These are phyloP conservation scores for Scomber japonicus DNA, from an alignment of 2,113 vertebrate genomes.

Conservation along the genomic window DNA sequence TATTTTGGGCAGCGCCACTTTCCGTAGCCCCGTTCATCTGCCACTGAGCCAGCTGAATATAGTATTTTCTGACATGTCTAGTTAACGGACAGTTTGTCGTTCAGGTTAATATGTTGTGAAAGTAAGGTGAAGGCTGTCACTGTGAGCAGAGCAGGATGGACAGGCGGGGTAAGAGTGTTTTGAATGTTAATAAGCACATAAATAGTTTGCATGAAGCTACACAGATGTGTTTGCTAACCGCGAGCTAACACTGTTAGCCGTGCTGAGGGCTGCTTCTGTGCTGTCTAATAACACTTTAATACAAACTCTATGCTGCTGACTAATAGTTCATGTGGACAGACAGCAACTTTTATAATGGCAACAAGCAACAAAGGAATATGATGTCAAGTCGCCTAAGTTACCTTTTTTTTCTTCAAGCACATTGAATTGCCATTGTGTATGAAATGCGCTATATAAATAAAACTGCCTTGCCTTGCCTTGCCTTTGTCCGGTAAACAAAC, in stretches of 20 bases:
- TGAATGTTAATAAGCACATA: background rate
- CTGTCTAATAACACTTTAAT: too few species aligned
- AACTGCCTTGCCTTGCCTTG: too few species aligned
- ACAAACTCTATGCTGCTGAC: too few species aligned
- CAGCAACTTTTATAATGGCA: background rate
- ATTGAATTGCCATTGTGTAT: too few species aligned
- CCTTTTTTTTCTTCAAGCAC: too few species aligned
- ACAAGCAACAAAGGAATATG: background rate
- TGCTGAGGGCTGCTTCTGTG: background rate
- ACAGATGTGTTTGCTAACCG: conserved; percentile 11
- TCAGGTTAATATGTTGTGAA: background rate
- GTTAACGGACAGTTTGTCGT: background rate
- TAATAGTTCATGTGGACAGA: background rate
- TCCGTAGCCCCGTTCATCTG: conserved; percentile 46
- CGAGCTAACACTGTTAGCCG: background rate
- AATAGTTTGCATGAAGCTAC: background rate
- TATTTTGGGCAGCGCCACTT: conserved; percentile 47
- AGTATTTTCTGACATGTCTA: background rate
- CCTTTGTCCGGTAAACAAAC: too few species aligned
- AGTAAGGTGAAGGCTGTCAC: background rate
- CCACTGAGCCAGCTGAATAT: fast-evolving
- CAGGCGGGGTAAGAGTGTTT: conserved; percentile 41
- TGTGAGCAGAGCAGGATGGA: conserved; percentile 50
- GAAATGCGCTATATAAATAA: too few species aligned
- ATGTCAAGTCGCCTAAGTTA: too few species aligned